A percentile compares a stretch with the other conserved stretches of the same genome.
Conservation (phyloP, 2,797 vertebrate genomes). For the Falco naumanni region DNA sequence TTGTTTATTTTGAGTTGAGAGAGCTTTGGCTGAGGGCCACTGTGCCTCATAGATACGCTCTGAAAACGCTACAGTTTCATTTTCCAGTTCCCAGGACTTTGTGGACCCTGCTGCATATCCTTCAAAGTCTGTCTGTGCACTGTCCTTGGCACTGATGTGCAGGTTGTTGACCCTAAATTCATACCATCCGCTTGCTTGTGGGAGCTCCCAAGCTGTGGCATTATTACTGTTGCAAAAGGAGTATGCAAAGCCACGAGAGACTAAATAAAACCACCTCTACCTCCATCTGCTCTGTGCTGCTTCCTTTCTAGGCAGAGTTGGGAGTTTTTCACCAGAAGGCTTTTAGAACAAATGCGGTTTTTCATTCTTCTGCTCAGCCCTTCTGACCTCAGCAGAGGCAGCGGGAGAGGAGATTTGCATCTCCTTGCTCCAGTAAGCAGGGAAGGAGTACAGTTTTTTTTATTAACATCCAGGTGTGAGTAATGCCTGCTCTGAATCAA, state of each 20-base stretch:
- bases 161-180: conserved; percentile 5
- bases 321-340: neutral
- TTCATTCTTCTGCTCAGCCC: neutral
- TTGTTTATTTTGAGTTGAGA: conserved; percentile 54
- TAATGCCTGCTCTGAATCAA: neutral
- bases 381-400: neutral
- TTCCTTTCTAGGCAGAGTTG: neutral
- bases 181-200: neutral
- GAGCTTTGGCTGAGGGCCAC: conserved; percentile 11
- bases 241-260: neutral
- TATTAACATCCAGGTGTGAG: neutral
- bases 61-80: neutral
- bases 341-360: neutral
- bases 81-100: conserved; percentile 60
- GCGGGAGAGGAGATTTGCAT: neutral
- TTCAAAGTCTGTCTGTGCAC: neutral
- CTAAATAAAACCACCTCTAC: neutral
- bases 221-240: neutral
- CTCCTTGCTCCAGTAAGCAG: neutral
- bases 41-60: neutral
- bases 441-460: neutral
- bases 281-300: neutral
- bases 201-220: conserved; percentile 1
- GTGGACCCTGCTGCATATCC: neutral
- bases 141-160: conserved; percentile 25